Base-by-base conservation (phyloP, 2,797 vertebrate species). In the Cossypha dichroa region DNA sequence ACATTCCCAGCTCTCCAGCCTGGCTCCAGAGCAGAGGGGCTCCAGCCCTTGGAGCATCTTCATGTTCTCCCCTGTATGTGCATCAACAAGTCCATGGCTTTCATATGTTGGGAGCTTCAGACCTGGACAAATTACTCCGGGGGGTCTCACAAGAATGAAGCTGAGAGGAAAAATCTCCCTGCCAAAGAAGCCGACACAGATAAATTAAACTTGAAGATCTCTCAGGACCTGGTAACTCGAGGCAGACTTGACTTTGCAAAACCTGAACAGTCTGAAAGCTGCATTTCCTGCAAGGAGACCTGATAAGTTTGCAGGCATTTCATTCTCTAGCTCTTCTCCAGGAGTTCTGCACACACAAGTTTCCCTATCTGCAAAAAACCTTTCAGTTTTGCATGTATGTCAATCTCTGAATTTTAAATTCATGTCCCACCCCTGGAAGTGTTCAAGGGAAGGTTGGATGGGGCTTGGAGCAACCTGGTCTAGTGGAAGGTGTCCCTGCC, bases 311-410 rank as follows among this genome's bases (percentile, higher is more conserved):
- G 20, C 26, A 55, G 20, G 21, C 3, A 23, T 69, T 69, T 75
- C 7, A 13, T 54, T 58, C n/a, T 13, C 31, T 10, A 69, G 15
- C 9, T 72, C 19, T 64, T 16, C 21, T 41, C 14, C 46, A 56
- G 31, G 16, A 58, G 29, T 10, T 79, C 36, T 68, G n/a, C 49
- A 68, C 12, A 28, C 10, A 11, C 0, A 4, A 5, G 18, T 54
- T 88, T 28, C 46, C 85, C 59, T 18, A 43, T n/a, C 55, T 13
- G 17, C 3, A 34, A 20, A 43, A 21, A 13, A 64, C 1, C 13
- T 3, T 54, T 16, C 20, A n/a, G 13, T 40, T 88, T 55, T 55
- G 14, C 1, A 0, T 19, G 4, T 11, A 40, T 2, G 3, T 51
- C 22, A 56, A 38, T n/a, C 12, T 64, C 6, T 4, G 2, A 22